These are phyloP conservation scores for Tauraco hartlaubi DNA, from an alignment of 2,797 vertebrate species.

Conservation along the genomic window DNA sequence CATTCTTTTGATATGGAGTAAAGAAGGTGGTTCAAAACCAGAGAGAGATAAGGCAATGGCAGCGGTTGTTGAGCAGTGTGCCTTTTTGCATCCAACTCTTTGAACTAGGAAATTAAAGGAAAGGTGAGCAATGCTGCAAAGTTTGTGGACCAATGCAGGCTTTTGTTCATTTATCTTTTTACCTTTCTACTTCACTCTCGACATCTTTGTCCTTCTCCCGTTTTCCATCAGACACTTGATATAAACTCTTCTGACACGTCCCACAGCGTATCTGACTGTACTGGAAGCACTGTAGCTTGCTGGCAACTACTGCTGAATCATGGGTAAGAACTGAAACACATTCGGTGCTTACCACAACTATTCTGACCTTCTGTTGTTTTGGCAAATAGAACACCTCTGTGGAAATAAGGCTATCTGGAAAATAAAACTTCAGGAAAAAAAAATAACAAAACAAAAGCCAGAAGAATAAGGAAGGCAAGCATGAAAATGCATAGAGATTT, in stretches of 20 bases:
- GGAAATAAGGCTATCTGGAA: not conserved
- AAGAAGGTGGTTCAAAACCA: not conserved
- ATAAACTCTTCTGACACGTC: not conserved
- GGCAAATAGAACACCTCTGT: not conserved
- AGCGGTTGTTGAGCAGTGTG: not conserved
- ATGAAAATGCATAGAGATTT: not conserved
- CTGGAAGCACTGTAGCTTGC: not conserved
- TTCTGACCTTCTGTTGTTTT: conserved; percentile 1
- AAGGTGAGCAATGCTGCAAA: not conserved
- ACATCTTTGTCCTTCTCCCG: not conserved
- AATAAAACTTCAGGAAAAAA: not conserved
- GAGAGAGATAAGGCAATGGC: not conserved
- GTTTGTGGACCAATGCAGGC: not conserved
- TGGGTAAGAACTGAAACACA: not conserved
- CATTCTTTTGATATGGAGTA: not conserved
- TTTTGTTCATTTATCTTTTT: not conserved
- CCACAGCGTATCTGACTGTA: not conserved
- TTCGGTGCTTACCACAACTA: not conserved
- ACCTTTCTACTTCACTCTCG: not conserved
- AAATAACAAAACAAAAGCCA: rapidly evolving
- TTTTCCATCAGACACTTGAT: conserved; percentile 4
- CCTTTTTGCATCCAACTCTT: not conserved
- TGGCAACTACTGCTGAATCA: not conserved
- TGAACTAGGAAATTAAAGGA: not conserved
- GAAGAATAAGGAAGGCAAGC: not conserved